A percentile compares a stretch with the other conserved stretches of the same genome.
Conservation (phyloP, 2,797 vertebrate species). For the Pteronotus mesoamericanus region DNA sequence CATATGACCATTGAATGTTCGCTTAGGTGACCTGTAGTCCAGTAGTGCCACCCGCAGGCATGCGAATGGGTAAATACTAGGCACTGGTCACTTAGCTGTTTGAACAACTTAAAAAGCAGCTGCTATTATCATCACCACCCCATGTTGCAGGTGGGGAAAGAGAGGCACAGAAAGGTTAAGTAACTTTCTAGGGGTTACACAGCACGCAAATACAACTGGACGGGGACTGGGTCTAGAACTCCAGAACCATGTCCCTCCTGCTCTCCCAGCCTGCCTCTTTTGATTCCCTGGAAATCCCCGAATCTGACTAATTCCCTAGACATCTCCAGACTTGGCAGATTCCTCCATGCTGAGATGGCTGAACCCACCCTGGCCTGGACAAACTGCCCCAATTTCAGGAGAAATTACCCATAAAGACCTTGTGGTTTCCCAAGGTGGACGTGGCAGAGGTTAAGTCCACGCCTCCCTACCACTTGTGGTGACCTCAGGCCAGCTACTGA, state of each 20-base stretch:
- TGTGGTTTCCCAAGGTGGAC: not conserved
- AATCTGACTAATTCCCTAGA: slow-evolving; percentile 69
- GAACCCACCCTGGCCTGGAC: not conserved
- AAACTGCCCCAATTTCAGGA: not conserved
- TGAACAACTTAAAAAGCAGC: not conserved
- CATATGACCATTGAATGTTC: not conserved
- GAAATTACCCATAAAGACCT: not conserved
- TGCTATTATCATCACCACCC: too few relatives aligned
- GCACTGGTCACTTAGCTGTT: not conserved
- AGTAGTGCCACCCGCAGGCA: not conserved
- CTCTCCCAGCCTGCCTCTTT: not conserved
- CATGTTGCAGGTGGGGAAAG: not conserved
- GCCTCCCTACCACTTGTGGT: not conserved
- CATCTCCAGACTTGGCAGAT: slow-evolving; percentile 42
- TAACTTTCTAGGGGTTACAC: not conserved
- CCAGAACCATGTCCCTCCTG: too few relatives aligned
- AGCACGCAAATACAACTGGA: not conserved
- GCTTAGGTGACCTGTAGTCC: not conserved
- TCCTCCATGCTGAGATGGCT: not conserved
- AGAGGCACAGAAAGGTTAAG: not conserved
- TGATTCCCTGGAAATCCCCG: slow-evolving; percentile 65
- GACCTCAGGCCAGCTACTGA: not conserved
- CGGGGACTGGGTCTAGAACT: not conserved
- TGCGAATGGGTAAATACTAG: not conserved
- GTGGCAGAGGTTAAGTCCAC: not conserved